A percentile compares a stretch with the other conserved stretches of the same genome.
These are phyloP conservation scores for Globodera rostochiensis DNA, from an alignment of 1,140 invertebrate genomes.

Conservation along the genomic window DNA sequence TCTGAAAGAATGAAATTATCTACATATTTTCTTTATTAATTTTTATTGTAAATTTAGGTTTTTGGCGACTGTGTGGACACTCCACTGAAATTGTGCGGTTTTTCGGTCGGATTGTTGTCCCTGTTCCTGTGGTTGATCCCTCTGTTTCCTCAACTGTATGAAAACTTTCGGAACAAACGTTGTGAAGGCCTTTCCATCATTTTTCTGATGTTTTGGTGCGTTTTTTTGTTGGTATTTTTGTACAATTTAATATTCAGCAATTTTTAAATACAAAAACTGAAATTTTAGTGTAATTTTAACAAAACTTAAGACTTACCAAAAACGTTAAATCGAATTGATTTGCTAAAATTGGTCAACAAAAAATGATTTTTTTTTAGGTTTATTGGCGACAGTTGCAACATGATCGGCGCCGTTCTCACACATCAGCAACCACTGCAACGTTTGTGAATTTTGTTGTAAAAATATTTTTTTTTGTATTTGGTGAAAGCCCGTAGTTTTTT, in stretches of 20 bases:
- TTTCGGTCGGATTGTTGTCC: slow-evolving; percentile 51
- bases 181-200: slow-evolving; percentile 56
- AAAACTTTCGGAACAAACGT: slow-evolving; percentile 54
- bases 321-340: too few species aligned
- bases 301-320: too few species aligned
- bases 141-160: slow-evolving; percentile 53
- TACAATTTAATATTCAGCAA: too few species aligned
- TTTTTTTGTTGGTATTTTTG: not conserved
- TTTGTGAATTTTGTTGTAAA: not conserved
- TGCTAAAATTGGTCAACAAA: not conserved
- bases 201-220: slow-evolving; percentile 55
- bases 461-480: not conserved
- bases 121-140: slow-evolving; percentile 54
- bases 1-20: too few species aligned
- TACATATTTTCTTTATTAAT: not conserved
- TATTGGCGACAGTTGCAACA: slow-evolving; percentile 62
- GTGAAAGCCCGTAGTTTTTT: too few species aligned
- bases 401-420: slow-evolving; percentile 63
- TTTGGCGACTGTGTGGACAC: slow-evolving; percentile 59
- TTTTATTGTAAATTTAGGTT: slow-evolving; percentile 36
- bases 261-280: too few species aligned
- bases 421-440: slow-evolving; percentile 64
- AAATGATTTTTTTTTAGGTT: slow-evolving; percentile 52
- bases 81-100: slow-evolving; percentile 44
- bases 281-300: too few species aligned